phyloP scores from a whole-genome alignment of 1,140 invertebrate genomes.

The Protaetia brevitarsis region DNA sequence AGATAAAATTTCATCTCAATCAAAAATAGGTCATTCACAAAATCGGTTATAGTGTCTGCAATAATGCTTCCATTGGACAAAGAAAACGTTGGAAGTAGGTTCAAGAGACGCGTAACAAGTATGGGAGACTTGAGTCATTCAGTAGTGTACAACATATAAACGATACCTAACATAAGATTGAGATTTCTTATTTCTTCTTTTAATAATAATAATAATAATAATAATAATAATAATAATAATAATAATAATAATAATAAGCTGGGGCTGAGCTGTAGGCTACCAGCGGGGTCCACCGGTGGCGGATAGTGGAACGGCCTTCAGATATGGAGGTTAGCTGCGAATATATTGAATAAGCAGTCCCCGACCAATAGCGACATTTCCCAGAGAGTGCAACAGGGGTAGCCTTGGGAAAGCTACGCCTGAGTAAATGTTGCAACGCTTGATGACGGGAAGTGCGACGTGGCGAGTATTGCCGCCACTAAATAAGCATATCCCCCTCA shows the following conservation, averaged over 20 bases:
- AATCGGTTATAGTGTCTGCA: too few relatives aligned
- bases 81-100: too few relatives aligned
- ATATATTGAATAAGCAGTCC: slow-evolving; percentile 8
- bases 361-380: slow-evolving; percentile 1
- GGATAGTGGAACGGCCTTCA: slow-evolving; percentile 6
- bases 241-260: not conserved
- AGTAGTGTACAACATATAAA: too few relatives aligned
- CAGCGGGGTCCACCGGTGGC: slow-evolving; percentile 6
- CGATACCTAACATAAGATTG: too few relatives aligned
- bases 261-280: not conserved
- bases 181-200: too few relatives aligned
- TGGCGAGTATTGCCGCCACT: slow-evolving; percentile 9
- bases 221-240: not conserved
- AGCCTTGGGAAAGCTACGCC: slow-evolving; percentile 1
- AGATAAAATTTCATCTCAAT: too few relatives aligned
- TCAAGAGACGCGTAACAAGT: too few relatives aligned
- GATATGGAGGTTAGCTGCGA: slow-evolving; percentile 14
- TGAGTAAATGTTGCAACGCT: not conserved
- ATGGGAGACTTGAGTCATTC: too few relatives aligned
- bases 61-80: too few relatives aligned
- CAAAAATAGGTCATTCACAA: too few relatives aligned
- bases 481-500: slow-evolving; percentile 15
- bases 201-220: not conserved
- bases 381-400: slow-evolving; percentile 4
- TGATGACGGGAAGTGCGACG: not conserved